phyloP scores from a whole-genome alignment of 2,888 invertebrate species.

The Lapara coniferarum region DNA sequence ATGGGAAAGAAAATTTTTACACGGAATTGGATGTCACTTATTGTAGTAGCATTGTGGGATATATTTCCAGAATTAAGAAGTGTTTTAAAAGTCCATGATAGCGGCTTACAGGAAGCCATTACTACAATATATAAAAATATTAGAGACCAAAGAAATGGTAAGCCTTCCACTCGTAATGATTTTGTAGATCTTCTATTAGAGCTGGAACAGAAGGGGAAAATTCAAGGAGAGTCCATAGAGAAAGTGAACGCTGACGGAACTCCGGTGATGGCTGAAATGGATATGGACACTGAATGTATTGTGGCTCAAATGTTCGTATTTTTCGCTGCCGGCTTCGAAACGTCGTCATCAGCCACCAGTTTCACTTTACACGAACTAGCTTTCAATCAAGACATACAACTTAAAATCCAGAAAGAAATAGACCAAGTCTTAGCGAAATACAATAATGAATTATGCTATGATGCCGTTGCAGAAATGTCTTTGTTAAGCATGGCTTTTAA shows the following conservation, averaged over 20 bases:
- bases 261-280: slow-evolving; percentile 51
- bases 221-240: slow-evolving; percentile 61
- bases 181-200: slow-evolving; percentile 62
- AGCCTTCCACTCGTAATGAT: slow-evolving; percentile 58
- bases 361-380: slow-evolving; percentile 67
- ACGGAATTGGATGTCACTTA: slow-evolving; percentile 38
- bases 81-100: slow-evolving; percentile 38
- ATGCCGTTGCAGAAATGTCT: slow-evolving; percentile 60
- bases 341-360: slow-evolving; percentile 71
- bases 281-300: slow-evolving; percentile 52
- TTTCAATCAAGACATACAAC: slow-evolving; percentile 63
- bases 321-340: slow-evolving; percentile 76
- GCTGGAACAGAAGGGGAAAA: slow-evolving; percentile 54
- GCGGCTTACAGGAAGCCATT: slow-evolving; percentile 39
- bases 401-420: slow-evolving; percentile 62
- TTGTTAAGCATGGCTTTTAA: slow-evolving; percentile 57
- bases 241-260: slow-evolving; percentile 52
- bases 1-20: slow-evolving; percentile 51
- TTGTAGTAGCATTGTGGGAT: slow-evolving; percentile 47
- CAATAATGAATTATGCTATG: slow-evolving; percentile 60
- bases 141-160: slow-evolving; percentile 55
- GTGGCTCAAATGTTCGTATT: slow-evolving; percentile 65
- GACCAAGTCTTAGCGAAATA: slow-evolving; percentile 58
- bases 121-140: slow-evolving; percentile 49
- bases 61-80: slow-evolving; percentile 52